phyloP scores from a whole-genome alignment of 2,113 vertebrate species.

The Hystrix cristata region DNA sequence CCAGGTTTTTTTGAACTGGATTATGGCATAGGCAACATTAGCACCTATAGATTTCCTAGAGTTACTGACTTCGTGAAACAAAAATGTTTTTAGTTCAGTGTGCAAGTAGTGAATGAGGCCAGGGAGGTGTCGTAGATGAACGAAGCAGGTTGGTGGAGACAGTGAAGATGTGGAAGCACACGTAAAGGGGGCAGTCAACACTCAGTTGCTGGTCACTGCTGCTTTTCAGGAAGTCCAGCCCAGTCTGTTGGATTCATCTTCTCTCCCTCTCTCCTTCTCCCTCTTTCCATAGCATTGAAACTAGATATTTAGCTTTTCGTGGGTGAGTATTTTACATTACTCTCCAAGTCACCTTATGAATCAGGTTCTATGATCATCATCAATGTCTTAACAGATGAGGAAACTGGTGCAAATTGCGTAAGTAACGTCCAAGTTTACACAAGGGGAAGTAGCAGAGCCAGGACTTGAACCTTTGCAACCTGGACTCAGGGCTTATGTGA shows the following conservation, averaged over 20 bases:
- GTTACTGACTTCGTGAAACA: not conserved
- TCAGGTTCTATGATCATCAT: not conserved
- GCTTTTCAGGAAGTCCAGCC: not conserved
- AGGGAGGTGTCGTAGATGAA: not conserved
- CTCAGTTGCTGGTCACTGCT: not conserved
- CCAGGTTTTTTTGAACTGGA: not conserved
- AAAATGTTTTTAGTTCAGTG: not conserved
- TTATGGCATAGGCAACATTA: not conserved
- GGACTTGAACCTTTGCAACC: not conserved
- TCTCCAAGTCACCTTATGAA: not conserved
- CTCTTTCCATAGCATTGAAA: not conserved
- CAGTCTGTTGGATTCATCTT: not conserved
- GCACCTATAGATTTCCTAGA: not conserved
- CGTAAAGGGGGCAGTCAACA: not conserved
- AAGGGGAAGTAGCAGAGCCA: not conserved
- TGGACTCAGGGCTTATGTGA: not conserved
- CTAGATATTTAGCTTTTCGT: not conserved
- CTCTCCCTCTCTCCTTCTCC: not conserved
- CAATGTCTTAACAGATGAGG: not conserved
- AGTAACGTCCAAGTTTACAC: not conserved
- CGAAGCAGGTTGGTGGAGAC: not conserved
- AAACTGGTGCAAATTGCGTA: not conserved
- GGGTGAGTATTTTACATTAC: not conserved
- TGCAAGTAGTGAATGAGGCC: not conserved
- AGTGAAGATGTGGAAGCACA: not conserved